Base-by-base conservation (phyloP, 2,797 vertebrate species). In the Xyrichtys novacula region DNA sequence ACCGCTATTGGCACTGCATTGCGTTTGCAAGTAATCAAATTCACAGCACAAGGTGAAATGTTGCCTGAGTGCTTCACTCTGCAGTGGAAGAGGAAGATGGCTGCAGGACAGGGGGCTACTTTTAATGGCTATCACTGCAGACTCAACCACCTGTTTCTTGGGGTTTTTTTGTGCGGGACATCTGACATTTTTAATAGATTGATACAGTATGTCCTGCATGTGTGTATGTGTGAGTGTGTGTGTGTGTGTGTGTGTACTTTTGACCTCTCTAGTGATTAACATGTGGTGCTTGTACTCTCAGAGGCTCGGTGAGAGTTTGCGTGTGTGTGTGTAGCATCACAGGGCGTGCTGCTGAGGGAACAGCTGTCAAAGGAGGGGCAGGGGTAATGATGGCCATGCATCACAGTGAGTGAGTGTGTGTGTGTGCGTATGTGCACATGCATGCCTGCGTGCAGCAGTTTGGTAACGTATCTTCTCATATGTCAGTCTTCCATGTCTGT, bases 321-420 rank as follows among this genome's bases (percentile, higher is more conserved):
- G 63, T 63, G 76, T 58, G 58, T 16, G 58, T 44, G 32, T 34
- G 68, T 50, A 68, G 65, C 63, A 69, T 78, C 20, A 39, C 82
- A 76, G 50, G 65, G 71, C 78, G 11, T 56, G 69, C 72, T 76
- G 73, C 81, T 80, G 90, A 86, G 85, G 43, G 83, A 89, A 83
- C 90, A 90, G 89, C 90, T 91, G 89, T 87, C 88, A 78, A 67
- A 79, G 74, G 77, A 85, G 78, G 71, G 72, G 62, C 46, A 20
- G 2, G 53, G 68, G 61, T 88, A 88, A 89, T 86, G 82, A 90
- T 72, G 73, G 83, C 69, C 66, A 86, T 90, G 80, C 81, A 86
- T 89, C 86, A 85, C 71, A 46, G 70, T 70, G 66, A 69, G 34
- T 70, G 73, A 65, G 19, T 49, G 65, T 22, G 46, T 53, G 58